Conservation (phyloP, 2,888 invertebrate species). For the Drosophila siamana region DNA sequence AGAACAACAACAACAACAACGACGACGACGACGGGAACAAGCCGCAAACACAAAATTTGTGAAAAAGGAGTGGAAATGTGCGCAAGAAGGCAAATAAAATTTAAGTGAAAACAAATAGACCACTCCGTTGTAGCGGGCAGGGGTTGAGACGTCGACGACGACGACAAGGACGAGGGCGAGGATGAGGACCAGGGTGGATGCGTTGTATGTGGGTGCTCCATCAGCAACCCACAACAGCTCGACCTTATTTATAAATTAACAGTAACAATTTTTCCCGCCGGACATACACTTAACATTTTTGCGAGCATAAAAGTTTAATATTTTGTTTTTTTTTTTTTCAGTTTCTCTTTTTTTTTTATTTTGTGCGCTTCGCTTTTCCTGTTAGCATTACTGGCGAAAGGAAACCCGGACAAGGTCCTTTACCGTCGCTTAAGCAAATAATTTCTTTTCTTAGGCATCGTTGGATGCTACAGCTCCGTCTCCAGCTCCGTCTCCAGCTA, state of each 20-base stretch:
- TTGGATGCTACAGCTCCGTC: constrained; percentile 18
- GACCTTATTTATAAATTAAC: constrained; percentile 79
- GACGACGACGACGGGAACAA: constrained; percentile 32
- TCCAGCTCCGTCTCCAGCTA: constrained; percentile 22
- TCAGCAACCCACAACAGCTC: constrained; percentile 48
- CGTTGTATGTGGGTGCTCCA: constrained; percentile 32
- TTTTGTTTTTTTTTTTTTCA: constrained; percentile 17
- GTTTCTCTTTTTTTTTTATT: constrained; percentile 15
- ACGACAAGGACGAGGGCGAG: background rate
- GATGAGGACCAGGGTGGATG: background rate
- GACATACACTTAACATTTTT: constrained; percentile 76
- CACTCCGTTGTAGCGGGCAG: background rate
- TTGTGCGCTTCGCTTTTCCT: constrained; percentile 23
- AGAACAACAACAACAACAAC: constrained; percentile 32
- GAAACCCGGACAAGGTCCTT: constrained; percentile 64
- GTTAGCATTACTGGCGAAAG: constrained; percentile 45
- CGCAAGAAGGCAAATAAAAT: constrained; percentile 69
- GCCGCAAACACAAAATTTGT: constrained; percentile 34
- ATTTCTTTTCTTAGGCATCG: constrained; percentile 70
- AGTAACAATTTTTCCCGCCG: constrained; percentile 76
- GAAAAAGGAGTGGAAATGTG: constrained; percentile 68
- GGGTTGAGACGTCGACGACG: background rate
- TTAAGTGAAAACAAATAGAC: constrained; percentile 75
- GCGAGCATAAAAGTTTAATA: constrained; percentile 69
- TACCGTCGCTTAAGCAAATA: constrained; percentile 77